A percentile compares a stretch with the other conserved stretches of the same genome.
These are phyloP conservation scores for Mungos mungo DNA, from an alignment of 2,113 vertebrate genomes.

Conservation along the genomic window DNA sequence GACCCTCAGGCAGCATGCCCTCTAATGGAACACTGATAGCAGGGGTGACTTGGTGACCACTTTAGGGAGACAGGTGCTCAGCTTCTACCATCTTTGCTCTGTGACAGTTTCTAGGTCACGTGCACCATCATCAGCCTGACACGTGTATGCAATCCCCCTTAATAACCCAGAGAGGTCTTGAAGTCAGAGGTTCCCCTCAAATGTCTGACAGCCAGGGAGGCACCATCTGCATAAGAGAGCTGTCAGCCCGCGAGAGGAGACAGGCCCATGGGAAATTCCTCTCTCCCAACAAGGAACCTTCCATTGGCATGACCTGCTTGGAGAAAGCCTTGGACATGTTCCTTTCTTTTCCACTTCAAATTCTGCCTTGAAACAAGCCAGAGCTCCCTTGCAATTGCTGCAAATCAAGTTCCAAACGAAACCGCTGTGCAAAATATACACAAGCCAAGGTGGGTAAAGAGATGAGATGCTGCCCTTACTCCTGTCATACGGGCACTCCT, in stretches of 20 bases:
- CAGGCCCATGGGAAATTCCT: slow-evolving; percentile 41
- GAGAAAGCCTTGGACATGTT: slow-evolving; percentile 59
- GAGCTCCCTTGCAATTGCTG: slow-evolving; percentile 29
- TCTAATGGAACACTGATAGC: not conserved
- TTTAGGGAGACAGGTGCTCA: slow-evolving; percentile 46
- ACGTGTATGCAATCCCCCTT: slow-evolving; percentile 54
- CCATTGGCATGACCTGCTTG: slow-evolving; percentile 40
- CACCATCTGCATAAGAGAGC: slow-evolving; percentile 47
- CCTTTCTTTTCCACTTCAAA: slow-evolving; percentile 57
- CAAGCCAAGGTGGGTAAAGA: slow-evolving; percentile 41
- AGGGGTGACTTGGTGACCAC: slow-evolving; percentile 38
- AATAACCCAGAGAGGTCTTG: slow-evolving; percentile 62
- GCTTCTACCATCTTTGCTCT: slow-evolving; percentile 46
- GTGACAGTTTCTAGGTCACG: slow-evolving; percentile 63
- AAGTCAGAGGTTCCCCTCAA: slow-evolving; percentile 61
- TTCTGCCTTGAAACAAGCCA: slow-evolving; percentile 43
- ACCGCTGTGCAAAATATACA: slow-evolving; percentile 56
- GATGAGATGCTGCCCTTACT: slow-evolving; percentile 45
- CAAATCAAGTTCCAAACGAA: slow-evolving; percentile 63
- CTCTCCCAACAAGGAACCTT: slow-evolving; percentile 58
- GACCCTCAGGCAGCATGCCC: not conserved
- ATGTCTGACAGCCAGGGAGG: slow-evolving; percentile 61
- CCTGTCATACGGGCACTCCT: slow-evolving; percentile 17
- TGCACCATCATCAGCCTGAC: slow-evolving; percentile 45
- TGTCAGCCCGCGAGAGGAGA: slow-evolving; percentile 50